Percentiles rank a stretch among this genome's conserved stretches.
Conservation (phyloP, 2,888 invertebrate genomes). For the Opisthograptis luteolata region DNA sequence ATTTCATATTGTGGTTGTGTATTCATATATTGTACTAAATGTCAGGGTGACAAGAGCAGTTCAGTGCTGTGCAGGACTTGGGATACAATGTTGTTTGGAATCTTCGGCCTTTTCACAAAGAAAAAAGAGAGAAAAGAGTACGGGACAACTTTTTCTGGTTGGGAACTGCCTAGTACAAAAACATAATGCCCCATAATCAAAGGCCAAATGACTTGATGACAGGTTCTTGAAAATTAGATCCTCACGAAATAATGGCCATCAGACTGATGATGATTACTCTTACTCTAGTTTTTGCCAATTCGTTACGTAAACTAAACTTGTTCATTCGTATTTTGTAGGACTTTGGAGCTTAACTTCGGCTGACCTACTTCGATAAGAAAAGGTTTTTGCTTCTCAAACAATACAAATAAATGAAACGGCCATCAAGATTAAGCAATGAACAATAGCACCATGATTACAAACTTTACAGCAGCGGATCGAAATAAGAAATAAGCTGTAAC, state of each 20-base stretch:
- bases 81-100: no score
- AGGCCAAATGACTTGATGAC: no score
- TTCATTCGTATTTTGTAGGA: not conserved
- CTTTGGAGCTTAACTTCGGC: conserved; percentile 1
- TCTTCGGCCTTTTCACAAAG: no score
- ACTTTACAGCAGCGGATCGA: conserved; percentile 9
- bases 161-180: no score
- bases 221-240: no score
- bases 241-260: not conserved
- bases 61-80: no score
- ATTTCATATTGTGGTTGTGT: no score
- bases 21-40: no score
- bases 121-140: no score
- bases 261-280: not conserved
- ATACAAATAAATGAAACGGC: conserved; percentile 19
- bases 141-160: no score
- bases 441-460: conserved; percentile 18
- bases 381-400: conserved; percentile 13
- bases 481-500: conserved; percentile 9
- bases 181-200: no score
- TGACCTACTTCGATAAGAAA: conserved; percentile 22
- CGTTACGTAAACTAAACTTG: not conserved
- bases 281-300: not conserved
- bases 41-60: no score
- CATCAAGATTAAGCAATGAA: conserved; percentile 25